These are phyloP conservation scores for Gonatopus flavifemur DNA, from an alignment of 1,140 invertebrate species.

Conservation along the genomic window DNA sequence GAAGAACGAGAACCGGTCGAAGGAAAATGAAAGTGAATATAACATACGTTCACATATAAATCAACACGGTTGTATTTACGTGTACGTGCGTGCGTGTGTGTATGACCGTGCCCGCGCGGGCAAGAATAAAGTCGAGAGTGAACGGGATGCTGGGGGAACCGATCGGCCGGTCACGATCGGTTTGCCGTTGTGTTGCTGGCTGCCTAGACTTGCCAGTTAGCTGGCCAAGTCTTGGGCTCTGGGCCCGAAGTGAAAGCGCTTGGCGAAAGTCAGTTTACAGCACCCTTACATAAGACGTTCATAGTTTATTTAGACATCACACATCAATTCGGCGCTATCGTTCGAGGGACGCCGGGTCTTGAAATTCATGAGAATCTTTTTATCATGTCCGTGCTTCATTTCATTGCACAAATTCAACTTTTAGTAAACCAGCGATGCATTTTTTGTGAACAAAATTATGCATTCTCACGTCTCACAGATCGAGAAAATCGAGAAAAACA, in stretches of 20 bases:
- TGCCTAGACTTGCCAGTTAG: no score
- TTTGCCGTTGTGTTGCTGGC: slow-evolving; percentile 28
- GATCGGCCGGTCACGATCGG: slow-evolving; percentile 31
- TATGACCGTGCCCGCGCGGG: no score
- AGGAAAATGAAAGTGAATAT: slow-evolving; percentile 39
- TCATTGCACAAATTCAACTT: no score
- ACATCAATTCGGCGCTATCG: slow-evolving; percentile 26
- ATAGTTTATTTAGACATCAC: slow-evolving; percentile 49
- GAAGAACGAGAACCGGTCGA: slow-evolving; percentile 18
- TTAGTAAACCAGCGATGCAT: no score
- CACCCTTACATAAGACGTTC: slow-evolving; percentile 53
- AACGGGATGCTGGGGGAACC: slow-evolving; percentile 48
- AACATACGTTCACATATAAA: no score
- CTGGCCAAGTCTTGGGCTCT: slow-evolving; percentile 25
- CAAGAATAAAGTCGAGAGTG: slow-evolving; percentile 26
- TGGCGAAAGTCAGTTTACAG: slow-evolving; percentile 53
- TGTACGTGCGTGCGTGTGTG: not conserved
- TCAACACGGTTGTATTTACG: not conserved
- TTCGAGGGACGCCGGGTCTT: no score
- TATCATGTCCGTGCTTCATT: no score
- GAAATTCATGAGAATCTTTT: no score
- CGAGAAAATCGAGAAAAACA: no score
- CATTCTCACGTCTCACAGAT: no score
- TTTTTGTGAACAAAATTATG: no score
- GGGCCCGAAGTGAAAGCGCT: slow-evolving; percentile 51